Percentiles rank a stretch among this genome's conserved stretches.
Conservation (phyloP, 2,113 vertebrate species). For the Pseudorasbora parva region DNA sequence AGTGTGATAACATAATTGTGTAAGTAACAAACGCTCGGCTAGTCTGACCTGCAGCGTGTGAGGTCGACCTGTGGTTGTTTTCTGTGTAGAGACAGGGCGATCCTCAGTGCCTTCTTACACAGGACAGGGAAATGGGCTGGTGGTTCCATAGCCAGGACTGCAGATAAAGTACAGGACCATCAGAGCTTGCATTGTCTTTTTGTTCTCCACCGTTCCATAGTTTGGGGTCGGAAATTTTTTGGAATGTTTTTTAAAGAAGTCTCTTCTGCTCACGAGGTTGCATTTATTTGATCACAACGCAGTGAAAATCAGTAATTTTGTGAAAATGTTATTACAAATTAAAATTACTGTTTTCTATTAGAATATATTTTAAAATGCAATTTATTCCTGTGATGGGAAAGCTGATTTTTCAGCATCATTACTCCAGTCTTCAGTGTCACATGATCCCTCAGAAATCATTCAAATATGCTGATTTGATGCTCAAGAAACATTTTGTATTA, state of each 20-base stretch:
- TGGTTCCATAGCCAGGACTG: conserved; percentile 88
- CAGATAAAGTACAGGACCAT: background rate
- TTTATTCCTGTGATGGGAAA: background rate
- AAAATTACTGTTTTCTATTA: background rate
- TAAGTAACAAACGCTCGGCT: background rate
- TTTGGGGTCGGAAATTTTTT: background rate
- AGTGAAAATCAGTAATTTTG: background rate
- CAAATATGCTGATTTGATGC: background rate
- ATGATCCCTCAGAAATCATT: background rate
- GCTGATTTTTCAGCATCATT: background rate
- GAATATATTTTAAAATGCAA: background rate
- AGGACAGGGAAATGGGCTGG: conserved; percentile 84
- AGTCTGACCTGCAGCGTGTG: conserved; percentile 81
- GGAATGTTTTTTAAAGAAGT: background rate
- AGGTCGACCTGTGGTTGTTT: conserved; percentile 76
- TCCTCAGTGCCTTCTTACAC: conserved; percentile 85
- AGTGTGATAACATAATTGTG: background rate
- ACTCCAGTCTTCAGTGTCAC: background rate
- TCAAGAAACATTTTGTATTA: background rate
- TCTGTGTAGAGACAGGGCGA: conserved; percentile 80
- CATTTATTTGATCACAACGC: background rate
- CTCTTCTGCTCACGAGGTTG: background rate
- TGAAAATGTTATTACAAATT: background rate
- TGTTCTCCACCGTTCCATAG: background rate
- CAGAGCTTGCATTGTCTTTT: background rate